Base-by-base conservation (phyloP, 2,113 vertebrate genomes). In the Melierax canorus region DNA sequence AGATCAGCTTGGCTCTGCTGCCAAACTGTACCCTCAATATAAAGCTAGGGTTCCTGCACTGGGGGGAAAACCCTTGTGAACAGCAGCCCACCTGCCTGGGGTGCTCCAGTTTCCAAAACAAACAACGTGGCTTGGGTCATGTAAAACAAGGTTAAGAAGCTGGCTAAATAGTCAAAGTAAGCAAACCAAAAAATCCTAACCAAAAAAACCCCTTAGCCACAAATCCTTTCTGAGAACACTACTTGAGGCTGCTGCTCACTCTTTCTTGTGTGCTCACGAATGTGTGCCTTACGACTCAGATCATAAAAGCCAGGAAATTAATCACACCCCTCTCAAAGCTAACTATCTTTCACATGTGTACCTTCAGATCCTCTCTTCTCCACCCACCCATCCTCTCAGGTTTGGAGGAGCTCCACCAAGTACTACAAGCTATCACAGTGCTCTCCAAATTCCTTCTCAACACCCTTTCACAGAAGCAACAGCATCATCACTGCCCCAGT, bases 61-160 rank as follows among this genome's bases (percentile, higher is more conserved):
- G 2, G 22, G 20, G 32, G 12, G 36, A 34, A 85, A 94, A 38
- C 14, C 73, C 45, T 32, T 55, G 32, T 18, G 3, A 1, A 55
- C 8, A 90, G 69, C 8, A 82, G 41, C 69, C 15, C 5, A 87
- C 18, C 48, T 46, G 29, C 16, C 36, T 38, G 34, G 9, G 12
- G 45, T 46, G n/a, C 30, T 89, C 27, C 48, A 56, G 46, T 92
- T 95, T 94, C 50, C 91, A 96, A 96, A 92, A 95, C 29, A 95
- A 95, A 69, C 50, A 89, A 21, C 0, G 0, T 62, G 20, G 67
- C 41, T 85, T 85, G 36, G 53, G 76, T 91, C 46, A 76, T 43
- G 41, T 36, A 97, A 95, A 85, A 63, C 16, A 43, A 48, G n/a
- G 32, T 59, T 59, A 90, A 51, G 59, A 89, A 80, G 56, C 24